Percentiles rank a stretch among this genome's conserved stretches.
Conservation (phyloP, 2,113 vertebrate genomes). For the Australoheros scitulus region DNA sequence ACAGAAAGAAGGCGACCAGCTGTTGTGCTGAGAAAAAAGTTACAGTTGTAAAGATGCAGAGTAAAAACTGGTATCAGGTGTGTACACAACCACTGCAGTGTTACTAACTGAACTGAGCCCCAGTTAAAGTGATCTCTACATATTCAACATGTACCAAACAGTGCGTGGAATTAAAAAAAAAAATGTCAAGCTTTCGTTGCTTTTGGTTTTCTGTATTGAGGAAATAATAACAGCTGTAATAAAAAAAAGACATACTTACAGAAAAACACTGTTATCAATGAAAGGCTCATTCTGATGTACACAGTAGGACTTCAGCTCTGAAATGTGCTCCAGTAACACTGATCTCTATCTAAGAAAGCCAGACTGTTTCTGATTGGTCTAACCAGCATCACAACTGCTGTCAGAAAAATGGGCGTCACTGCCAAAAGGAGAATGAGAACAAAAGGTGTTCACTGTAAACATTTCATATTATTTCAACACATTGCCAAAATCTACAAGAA, state of each 20-base stretch:
- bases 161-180: too few relatives aligned
- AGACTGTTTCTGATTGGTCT: too few relatives aligned
- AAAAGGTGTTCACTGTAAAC: too few relatives aligned
- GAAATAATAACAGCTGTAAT: too few relatives aligned
- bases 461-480: neutral
- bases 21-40: fast-evolving
- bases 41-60: neutral
- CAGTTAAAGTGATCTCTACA: neutral
- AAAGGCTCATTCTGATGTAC: neutral
- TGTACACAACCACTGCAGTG: neutral
- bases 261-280: neutral
- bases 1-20: fast-evolving
- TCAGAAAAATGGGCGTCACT: too few relatives aligned
- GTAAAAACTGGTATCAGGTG: neutral
- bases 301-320: neutral
- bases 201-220: too few relatives aligned
- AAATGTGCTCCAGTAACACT: neutral
- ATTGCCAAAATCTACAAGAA: too few relatives aligned
- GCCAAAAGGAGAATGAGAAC: too few relatives aligned
- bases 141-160: neutral
- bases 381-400: too few relatives aligned
- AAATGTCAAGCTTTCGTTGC: too few relatives aligned
- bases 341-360: neutral
- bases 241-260: too few relatives aligned
- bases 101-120: constrained; percentile 4